A percentile compares a stretch with the other conserved stretches of the same genome.
Evolutionary conservation across 2,113 vertebrate species (phyloP).

Genomic region (Procavia capensis): DNA sequence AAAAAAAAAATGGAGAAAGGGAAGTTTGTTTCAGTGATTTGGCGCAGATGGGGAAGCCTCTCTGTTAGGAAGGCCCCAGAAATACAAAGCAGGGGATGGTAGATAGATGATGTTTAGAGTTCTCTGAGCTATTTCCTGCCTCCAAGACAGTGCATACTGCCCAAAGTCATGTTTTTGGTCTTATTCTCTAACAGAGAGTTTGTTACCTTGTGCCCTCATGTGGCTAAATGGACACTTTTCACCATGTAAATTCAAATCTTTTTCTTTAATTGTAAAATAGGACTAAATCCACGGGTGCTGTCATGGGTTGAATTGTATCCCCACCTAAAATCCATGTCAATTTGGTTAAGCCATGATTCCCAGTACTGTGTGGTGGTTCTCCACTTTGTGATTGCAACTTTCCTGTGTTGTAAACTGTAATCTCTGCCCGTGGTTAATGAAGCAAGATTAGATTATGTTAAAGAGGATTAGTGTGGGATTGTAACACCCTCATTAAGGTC

Average conservation of each 20-base stretch:
- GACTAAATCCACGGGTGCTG: background rate
- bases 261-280: constrained; percentile 29
- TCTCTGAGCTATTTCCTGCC: background rate
- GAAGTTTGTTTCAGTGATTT: background rate
- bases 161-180: background rate
- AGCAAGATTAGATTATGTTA: too few species aligned
- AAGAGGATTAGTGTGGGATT: too few species aligned
- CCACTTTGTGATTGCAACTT: too few species aligned
- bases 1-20: background rate
- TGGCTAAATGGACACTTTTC: background rate
- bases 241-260: background rate
- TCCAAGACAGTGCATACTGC: background rate
- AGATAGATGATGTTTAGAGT: too few species aligned
- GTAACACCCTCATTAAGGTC: too few species aligned
- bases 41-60: background rate
- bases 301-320: too few species aligned
- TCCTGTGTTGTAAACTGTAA: too few species aligned
- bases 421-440: too few species aligned
- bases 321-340: too few species aligned
- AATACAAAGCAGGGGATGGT: rapidly evolving
- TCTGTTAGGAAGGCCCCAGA: background rate
- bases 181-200: background rate
- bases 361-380: too few species aligned
- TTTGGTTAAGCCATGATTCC: too few species aligned
- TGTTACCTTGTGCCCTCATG: background rate